Percentiles rank a stretch among this genome's conserved stretches.
phyloP scores from a whole-genome alignment of 2,888 invertebrate genomes.

The Schrankia costaestrigalis region DNA sequence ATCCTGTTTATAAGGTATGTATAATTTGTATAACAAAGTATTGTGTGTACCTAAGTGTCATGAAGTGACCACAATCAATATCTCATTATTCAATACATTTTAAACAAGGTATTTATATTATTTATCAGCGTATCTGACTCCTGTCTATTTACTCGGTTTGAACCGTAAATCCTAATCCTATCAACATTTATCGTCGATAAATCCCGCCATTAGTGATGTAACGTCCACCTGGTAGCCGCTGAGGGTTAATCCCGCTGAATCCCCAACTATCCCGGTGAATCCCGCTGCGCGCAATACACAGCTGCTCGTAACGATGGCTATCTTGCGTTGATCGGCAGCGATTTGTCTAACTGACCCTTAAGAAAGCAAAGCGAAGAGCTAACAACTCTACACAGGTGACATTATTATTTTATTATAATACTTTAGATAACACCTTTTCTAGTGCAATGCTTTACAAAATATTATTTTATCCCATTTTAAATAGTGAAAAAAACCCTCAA shows the following conservation, averaged over 20 bases:
- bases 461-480: too few relatives aligned
- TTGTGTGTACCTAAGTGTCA: too few relatives aligned
- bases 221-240: slow-evolving; percentile 27
- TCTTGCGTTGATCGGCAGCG: slow-evolving; percentile 35
- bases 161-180: slow-evolving; percentile 10
- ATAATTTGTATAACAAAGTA: too few relatives aligned
- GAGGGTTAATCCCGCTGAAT: slow-evolving; percentile 24
- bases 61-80: too few relatives aligned
- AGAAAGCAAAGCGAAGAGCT: slow-evolving; percentile 20
- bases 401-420: too few relatives aligned
- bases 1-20: too few relatives aligned
- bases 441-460: too few relatives aligned
- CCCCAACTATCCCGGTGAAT: slow-evolving; percentile 9
- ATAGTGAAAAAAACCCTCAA: too few relatives aligned
- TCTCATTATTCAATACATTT: too few relatives aligned
- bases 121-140: too few relatives aligned
- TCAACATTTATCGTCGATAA: slow-evolving; percentile 23
- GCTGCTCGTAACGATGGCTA: slow-evolving; percentile 42
- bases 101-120: too few relatives aligned
- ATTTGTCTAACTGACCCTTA: slow-evolving; percentile 49
- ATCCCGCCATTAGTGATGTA: slow-evolving; percentile 28
- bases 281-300: slow-evolving; percentile 27
- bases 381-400: slow-evolving; percentile 7
- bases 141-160: slow-evolving; percentile 16
- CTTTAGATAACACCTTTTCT: too few relatives aligned